Percentiles rank a stretch among this genome's conserved stretches.
phyloP scores from a whole-genome alignment of 2,113 vertebrate genomes.

The Amia ocellicauda region DNA sequence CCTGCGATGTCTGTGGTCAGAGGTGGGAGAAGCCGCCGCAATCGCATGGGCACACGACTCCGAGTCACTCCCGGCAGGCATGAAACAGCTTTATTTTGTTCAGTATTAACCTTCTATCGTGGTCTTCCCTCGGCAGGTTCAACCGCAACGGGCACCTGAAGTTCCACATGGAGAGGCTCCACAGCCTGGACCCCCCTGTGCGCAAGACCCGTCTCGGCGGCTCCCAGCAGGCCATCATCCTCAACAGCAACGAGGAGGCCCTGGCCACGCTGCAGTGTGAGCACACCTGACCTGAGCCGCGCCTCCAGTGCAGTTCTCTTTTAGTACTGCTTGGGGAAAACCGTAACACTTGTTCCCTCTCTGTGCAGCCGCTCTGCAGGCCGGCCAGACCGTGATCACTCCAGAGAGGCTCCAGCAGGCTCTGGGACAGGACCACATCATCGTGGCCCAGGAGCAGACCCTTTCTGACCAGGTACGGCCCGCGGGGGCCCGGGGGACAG shows the following conservation, averaged over 20 bases:
- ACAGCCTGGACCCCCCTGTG: slow-evolving; percentile 68
- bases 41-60: neutral
- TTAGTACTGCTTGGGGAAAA: neutral
- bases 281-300: neutral
- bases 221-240: slow-evolving; percentile 81
- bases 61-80: neutral
- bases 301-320: neutral
- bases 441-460: slow-evolving; percentile 83
- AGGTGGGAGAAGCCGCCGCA: slow-evolving; percentile 62
- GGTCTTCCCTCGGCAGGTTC: slow-evolving; percentile 65
- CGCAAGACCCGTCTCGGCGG: slow-evolving; percentile 50
- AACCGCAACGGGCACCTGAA: slow-evolving; percentile 95
- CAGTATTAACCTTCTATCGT: neutral
- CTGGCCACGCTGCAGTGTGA: slow-evolving; percentile 84
- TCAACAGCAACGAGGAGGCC: slow-evolving; percentile 84
- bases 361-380: slow-evolving; percentile 71
- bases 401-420: slow-evolving; percentile 79
- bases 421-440: slow-evolving; percentile 87
- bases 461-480: slow-evolving; percentile 74
- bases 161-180: slow-evolving; percentile 94
- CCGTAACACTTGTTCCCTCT: too few relatives aligned
- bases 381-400: slow-evolving; percentile 72
- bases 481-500: neutral
- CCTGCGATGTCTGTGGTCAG: slow-evolving; percentile 88
- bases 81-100: neutral